Evolutionary conservation across 2,797 vertebrate genomes (phyloP), one percentile per base, ranked within the genome.

Genomic region (Cryptoprocta ferox): DNA sequence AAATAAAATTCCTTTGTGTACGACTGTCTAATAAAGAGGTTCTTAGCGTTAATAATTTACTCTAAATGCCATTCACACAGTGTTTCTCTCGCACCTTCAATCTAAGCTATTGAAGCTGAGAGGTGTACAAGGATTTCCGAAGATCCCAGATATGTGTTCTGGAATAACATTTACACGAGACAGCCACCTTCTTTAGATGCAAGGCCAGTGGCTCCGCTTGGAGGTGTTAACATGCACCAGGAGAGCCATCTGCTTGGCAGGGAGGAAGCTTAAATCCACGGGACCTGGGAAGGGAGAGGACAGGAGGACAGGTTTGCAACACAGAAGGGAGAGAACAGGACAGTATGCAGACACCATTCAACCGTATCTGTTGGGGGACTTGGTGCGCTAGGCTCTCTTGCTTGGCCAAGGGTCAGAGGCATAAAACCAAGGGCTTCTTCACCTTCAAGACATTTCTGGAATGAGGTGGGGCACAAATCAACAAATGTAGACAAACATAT

Each of bases 1-100:
- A 97, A 97, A 95, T 97, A 97, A 98, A 96, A 97, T 97, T 96
- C 97, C 95, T 97, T 96, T 97, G 97, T 97, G 93, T 84, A 71
- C 5, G 0, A 97, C 90, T 68, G 87, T 93, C 96, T 97, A 96
- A 97, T 97, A 91, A 96, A 97, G 95, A 92, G 90, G 89, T 92
- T 94, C 96, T 97, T 88, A 95, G 73, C 4, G 61, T 87, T 97
- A 97, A 95, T 98, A 97, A 97, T 97, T 97, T 93, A 95, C 93
- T 97, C 85, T 92, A 76, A 89, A 96, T 91, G 79, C 79, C 81
- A 39, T 83, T 85, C 96, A 88, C 84, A 82, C 94, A 28, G 16
- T 12, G 73, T 53, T 84, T 87, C 68, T 59, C 83, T 65, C 73
- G 0, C 10, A 68, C 71, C 66, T 95, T 95, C 97, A 24, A 11